Evolutionary conservation across 2,113 vertebrate genomes (phyloP).

Genomic region (Nothoprocta perdicaria): DNA sequence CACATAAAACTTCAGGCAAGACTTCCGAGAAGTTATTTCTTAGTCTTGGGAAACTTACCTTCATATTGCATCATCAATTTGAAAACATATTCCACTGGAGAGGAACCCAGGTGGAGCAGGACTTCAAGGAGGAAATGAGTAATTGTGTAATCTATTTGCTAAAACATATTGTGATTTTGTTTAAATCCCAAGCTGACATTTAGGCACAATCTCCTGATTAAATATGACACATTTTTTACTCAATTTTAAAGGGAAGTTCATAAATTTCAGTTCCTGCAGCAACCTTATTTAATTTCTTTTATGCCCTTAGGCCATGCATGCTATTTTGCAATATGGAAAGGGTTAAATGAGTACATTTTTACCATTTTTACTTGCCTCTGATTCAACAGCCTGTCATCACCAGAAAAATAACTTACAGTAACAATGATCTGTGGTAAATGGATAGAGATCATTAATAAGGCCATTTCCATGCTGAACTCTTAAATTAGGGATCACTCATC

Average conservation of each 20-base stretch:
- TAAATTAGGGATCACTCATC: conserved; percentile 7
- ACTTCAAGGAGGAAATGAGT: neutral
- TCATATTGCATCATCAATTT: neutral
- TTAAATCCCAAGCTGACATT: neutral
- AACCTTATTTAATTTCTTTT: neutral
- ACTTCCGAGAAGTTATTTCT: neutral
- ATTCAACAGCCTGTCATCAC: neutral
- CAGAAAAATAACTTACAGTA: neutral
- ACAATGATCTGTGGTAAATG: neutral
- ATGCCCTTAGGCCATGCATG: neutral
- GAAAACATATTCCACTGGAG: neutral
- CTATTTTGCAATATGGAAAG: neutral
- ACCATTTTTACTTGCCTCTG: neutral
- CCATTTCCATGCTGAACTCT: neutral
- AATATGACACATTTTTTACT: neutral
- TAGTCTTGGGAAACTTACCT: neutral
- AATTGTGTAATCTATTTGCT: neutral
- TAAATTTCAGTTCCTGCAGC: neutral
- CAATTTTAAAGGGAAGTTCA: neutral
- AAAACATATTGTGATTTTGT: neutral
- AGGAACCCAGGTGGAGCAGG: neutral
- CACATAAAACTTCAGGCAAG: neutral
- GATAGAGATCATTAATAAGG: neutral
- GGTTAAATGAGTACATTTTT: neutral
- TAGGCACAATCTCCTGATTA: neutral